Evolutionary conservation across 2,113 vertebrate genomes (phyloP).

Genomic region (Aythya baeri): DNA sequence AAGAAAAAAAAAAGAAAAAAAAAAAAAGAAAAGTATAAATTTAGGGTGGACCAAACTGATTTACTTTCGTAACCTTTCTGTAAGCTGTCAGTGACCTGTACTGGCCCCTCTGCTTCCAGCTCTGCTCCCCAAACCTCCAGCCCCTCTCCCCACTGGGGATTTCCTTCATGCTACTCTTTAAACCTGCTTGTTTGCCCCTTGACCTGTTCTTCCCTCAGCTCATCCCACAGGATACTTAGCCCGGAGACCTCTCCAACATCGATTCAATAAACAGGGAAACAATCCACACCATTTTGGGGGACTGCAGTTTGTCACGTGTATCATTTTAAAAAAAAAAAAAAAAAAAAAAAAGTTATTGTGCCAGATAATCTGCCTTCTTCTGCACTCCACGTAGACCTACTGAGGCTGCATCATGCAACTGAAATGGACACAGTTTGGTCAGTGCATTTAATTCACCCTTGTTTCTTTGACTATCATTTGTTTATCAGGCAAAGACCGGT

Average conservation of each 20-base stretch:
- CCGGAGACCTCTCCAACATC: neutral
- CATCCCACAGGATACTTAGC: neutral
- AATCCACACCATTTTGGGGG: neutral
- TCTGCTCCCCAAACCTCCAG: neutral
- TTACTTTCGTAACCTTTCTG: neutral
- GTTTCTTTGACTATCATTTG: slow-evolving; percentile 56
- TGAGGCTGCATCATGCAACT: neutral
- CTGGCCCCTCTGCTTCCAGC: neutral
- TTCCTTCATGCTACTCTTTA: neutral
- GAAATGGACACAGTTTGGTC: neutral
- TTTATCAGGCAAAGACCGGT: slow-evolving; percentile 46
- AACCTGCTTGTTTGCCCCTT: neutral
- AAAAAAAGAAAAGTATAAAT: neutral
- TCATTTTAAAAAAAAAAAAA: neutral
- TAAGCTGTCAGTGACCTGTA: neutral
- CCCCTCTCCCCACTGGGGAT: neutral
- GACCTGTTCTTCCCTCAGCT: neutral
- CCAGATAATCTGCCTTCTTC: neutral
- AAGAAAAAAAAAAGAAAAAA: neutral
- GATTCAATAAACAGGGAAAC: neutral
- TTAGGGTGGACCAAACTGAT: neutral
- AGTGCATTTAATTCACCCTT: slow-evolving; percentile 10
- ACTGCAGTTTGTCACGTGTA: neutral
- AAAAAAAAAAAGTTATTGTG: neutral
- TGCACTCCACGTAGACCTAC: neutral